These are phyloP conservation scores for Aphelinus atriplicis DNA, from an alignment of 1,140 invertebrate species.

Conservation along the genomic window DNA sequence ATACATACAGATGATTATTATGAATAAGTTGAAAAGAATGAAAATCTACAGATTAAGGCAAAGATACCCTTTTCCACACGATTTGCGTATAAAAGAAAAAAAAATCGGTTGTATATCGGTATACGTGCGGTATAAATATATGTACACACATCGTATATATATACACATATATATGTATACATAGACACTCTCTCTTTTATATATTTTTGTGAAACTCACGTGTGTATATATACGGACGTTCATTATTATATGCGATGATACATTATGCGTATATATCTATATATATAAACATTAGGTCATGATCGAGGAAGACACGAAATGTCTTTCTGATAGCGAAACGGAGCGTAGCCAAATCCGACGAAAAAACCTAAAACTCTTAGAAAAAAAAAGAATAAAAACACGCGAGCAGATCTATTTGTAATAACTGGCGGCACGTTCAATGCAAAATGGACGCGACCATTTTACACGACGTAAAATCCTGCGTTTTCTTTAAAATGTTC, in stretches of 20 bases:
- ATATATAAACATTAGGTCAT: slow-evolving; percentile 38
- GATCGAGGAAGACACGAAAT: slow-evolving; percentile 24
- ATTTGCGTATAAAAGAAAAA: slow-evolving; percentile 47
- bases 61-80: slow-evolving; percentile 59
- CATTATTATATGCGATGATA: slow-evolving; percentile 45
- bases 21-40: slow-evolving; percentile 35
- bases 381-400: neutral
- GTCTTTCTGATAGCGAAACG: too few species aligned
- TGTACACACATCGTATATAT: slow-evolving; percentile 16
- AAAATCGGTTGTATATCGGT: slow-evolving; percentile 52
- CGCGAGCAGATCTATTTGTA: slow-evolving; percentile 26
- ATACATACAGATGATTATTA: slow-evolving; percentile 41
- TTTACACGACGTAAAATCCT: slow-evolving; percentile 1
- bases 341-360: slow-evolving; percentile 22
- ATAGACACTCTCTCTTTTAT: slow-evolving; percentile 65
- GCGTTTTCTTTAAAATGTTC: neutral
- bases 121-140: slow-evolving; percentile 51
- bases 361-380: neutral
- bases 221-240: slow-evolving; percentile 60
- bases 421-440: slow-evolving; percentile 15
- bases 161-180: slow-evolving; percentile 51
- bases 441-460: slow-evolving; percentile 9
- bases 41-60: slow-evolving; percentile 42
- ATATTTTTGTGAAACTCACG: slow-evolving; percentile 66
- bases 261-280: slow-evolving; percentile 50